Percentiles rank a stretch among this genome's conserved stretches.
Conservation (phyloP, 2,797 vertebrate species). For the Martes flavigula region DNA sequence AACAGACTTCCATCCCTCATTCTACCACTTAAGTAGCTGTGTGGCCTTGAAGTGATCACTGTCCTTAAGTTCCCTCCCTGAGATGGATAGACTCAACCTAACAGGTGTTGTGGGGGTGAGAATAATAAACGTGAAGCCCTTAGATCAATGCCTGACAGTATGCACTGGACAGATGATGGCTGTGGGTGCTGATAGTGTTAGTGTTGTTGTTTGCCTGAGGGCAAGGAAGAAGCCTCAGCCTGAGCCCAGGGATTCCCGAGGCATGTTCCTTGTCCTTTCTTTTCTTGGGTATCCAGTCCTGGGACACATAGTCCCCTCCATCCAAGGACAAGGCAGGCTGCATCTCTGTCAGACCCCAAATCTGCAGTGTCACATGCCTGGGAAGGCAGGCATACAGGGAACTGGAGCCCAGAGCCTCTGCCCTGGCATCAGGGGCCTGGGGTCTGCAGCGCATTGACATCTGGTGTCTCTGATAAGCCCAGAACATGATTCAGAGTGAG, state of each 20-base stretch:
- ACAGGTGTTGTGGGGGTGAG: neutral
- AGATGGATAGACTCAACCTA: neutral
- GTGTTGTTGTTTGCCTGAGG: neutral
- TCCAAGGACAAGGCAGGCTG: neutral
- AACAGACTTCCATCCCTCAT: neutral
- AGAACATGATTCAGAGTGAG: neutral
- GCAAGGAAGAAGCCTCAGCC: neutral
- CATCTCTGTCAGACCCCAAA: neutral
- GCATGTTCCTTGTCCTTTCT: neutral
- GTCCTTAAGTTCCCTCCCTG: neutral
- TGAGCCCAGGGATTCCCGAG: neutral
- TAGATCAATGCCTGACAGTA: neutral
- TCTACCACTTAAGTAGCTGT: neutral
- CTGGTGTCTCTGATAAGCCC: neutral
- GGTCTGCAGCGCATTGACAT: accelerated
- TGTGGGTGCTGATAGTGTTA: accelerated
- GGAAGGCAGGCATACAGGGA: neutral
- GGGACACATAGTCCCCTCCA: neutral
- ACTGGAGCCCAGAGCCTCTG: neutral
- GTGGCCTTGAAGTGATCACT: neutral
- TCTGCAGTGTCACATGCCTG: neutral
- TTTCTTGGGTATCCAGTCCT: neutral
- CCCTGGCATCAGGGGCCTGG: neutral
- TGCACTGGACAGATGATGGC: accelerated
- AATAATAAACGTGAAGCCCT: neutral